Evolutionary conservation across 2,888 invertebrate species (phyloP).

Genomic region (Metacarcinus magister): DNA sequence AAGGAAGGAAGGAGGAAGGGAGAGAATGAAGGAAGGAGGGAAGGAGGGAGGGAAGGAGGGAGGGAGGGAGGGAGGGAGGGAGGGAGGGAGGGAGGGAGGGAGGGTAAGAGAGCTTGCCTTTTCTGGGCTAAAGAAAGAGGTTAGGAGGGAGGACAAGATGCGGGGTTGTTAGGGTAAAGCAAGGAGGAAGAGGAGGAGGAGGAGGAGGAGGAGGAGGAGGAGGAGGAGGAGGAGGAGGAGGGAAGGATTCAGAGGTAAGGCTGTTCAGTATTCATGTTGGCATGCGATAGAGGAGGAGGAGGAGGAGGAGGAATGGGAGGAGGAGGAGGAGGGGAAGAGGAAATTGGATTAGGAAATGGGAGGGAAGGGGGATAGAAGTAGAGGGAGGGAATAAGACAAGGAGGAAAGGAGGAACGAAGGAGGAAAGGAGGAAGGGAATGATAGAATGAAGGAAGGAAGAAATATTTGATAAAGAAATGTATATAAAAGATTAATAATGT

Average conservation of each 20-base stretch:
- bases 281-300: neutral
- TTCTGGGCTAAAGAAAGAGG: neutral
- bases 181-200: neutral
- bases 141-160: neutral
- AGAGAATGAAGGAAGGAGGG: neutral
- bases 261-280: neutral
- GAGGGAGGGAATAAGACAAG: neutral
- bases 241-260: neutral
- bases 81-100: neutral
- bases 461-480: neutral
- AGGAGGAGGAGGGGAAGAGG: neutral
- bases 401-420: neutral
- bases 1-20: neutral
- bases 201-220: conserved; percentile 26
- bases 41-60: neutral
- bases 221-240: conserved; percentile 30
- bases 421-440: neutral
- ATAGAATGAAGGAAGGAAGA: neutral
- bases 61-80: neutral
- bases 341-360: neutral
- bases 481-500: neutral
- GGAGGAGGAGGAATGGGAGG: neutral
- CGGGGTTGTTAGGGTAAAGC: neutral
- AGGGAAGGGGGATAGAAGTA: neutral
- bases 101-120: neutral